Evolutionary conservation across 2,888 invertebrate species (phyloP).

Genomic region (Agrilus mali): DNA sequence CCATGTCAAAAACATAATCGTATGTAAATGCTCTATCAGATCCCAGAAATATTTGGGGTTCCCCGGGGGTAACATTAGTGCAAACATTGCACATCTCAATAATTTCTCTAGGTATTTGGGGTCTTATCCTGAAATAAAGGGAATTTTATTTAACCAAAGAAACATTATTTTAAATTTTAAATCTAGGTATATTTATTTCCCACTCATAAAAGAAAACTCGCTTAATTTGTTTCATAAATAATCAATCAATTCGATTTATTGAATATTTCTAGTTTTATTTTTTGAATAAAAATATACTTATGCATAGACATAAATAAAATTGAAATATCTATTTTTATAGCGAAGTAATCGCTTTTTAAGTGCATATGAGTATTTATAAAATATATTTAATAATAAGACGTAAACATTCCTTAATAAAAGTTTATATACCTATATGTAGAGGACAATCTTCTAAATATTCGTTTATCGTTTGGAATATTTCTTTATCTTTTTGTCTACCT

Average conservation of each 20-base stretch:
- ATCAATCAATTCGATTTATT: too few relatives aligned
- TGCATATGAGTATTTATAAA: neutral
- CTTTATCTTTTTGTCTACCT: too few relatives aligned
- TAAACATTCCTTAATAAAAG: too few relatives aligned
- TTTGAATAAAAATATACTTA: too few relatives aligned
- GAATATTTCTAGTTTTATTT: too few relatives aligned
- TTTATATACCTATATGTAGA: too few relatives aligned
- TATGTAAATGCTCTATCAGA: constrained; percentile 93
- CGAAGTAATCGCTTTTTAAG: neutral
- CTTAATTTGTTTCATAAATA: too few relatives aligned
- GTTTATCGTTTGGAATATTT: neutral
- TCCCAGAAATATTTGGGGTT: constrained; percentile 85
- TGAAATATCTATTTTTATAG: neutral
- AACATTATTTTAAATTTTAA: neutral
- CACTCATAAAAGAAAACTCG: too few relatives aligned
- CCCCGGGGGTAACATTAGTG: constrained; percentile 77
- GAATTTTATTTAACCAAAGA: neutral
- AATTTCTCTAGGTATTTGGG: constrained; percentile 83
- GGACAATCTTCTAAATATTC: neutral
- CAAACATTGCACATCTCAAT: constrained; percentile 93
- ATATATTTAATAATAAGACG: neutral
- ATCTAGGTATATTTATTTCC: too few relatives aligned
- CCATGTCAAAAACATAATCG: constrained; percentile 87
- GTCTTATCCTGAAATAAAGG: constrained; percentile 66
- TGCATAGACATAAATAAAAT: too few relatives aligned